A percentile compares a stretch with the other conserved stretches of the same genome.
Evolutionary conservation across 2,888 invertebrate species (phyloP).

Genomic region (Drosophila meridionalis): DNA sequence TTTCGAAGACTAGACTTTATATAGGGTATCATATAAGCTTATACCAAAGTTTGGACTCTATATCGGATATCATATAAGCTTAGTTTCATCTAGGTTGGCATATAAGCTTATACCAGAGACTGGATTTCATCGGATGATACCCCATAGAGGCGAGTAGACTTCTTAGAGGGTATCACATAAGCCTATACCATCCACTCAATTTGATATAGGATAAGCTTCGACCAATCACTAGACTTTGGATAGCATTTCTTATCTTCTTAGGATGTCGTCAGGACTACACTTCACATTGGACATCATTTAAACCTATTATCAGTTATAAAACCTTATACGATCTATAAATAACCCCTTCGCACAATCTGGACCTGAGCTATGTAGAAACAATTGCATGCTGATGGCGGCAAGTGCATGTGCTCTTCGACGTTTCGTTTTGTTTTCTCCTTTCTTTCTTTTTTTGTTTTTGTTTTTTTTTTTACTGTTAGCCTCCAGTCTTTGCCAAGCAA

Average conservation of each 20-base stretch:
- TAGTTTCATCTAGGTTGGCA: background rate
- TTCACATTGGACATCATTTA: background rate
- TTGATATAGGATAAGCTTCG: background rate
- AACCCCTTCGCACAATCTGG: background rate
- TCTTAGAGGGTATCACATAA: background rate
- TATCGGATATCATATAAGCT: background rate
- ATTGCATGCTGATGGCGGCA: background rate
- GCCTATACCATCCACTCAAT: background rate
- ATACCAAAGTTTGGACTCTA: background rate
- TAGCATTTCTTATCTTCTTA: background rate
- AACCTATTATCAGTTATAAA: too few relatives aligned
- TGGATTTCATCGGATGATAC: too few relatives aligned
- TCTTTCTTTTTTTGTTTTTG: background rate
- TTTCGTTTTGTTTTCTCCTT: background rate
- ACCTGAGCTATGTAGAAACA: background rate
- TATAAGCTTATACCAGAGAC: background rate
- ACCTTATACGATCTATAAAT: background rate
- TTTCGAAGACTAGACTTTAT: too few relatives aligned
- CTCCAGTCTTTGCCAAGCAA: conserved; percentile 15
- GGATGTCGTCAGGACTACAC: background rate
- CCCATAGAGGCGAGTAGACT: too few relatives aligned
- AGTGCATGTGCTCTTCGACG: conserved; percentile 1
- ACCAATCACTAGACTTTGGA: background rate
- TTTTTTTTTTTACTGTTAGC: conserved; percentile 2
- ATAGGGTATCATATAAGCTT: background rate